Evolutionary conservation across 2,797 vertebrate genomes (phyloP).

Genomic region (Acomys russatus): DNA sequence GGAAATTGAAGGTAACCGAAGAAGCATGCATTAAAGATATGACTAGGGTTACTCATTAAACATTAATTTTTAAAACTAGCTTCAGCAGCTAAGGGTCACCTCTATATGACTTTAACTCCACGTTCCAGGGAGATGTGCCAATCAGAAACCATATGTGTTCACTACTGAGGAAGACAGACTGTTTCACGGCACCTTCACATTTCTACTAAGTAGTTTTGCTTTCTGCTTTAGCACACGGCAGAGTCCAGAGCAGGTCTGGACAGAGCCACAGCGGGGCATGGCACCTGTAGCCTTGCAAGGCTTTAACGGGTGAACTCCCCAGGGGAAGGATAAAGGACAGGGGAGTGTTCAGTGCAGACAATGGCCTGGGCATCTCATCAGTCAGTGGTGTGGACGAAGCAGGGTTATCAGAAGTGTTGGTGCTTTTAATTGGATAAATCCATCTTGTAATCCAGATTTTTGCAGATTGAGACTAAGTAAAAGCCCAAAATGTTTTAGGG

Average conservation of each 20-base stretch:
- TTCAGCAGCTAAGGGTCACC: constrained; percentile 1
- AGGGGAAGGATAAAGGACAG: not conserved
- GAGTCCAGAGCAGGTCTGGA: not conserved
- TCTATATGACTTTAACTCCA: constrained; percentile 46
- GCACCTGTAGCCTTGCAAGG: not conserved
- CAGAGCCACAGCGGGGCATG: not conserved
- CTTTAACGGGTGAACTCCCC: not conserved
- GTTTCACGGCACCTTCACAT: not conserved
- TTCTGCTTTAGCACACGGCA: not conserved
- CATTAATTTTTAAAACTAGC: constrained; percentile 9
- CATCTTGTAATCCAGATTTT: not conserved
- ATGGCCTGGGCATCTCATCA: not conserved
- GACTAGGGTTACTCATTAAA: constrained; percentile 27
- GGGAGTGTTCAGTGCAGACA: not conserved
- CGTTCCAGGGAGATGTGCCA: constrained; percentile 5
- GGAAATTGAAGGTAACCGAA: not conserved
- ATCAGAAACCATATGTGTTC: not conserved
- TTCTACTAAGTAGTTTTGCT: not conserved
- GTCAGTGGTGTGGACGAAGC: not conserved
- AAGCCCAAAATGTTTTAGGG: not conserved
- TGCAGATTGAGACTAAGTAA: not conserved
- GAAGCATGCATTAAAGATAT: not conserved
- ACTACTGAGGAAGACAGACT: not conserved
- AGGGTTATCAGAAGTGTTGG: not conserved
- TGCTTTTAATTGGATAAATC: not conserved